Evolutionary conservation across 2,888 invertebrate species (phyloP).

Genomic region (Melipona bicolor): DNA sequence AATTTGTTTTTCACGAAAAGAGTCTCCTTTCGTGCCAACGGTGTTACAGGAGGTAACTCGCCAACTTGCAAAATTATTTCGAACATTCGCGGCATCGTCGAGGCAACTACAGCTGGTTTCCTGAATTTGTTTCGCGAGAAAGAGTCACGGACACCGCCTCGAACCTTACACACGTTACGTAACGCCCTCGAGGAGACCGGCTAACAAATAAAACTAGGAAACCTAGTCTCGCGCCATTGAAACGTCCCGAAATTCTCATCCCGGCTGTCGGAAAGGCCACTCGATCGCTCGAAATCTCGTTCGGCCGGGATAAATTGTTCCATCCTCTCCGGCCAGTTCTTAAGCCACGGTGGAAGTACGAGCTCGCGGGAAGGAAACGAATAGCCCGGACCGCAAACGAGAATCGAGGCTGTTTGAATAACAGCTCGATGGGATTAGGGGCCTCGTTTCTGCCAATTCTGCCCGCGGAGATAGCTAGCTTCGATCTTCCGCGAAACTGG

Average conservation of each 20-base stretch:
- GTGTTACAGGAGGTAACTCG: no score
- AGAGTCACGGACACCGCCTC: no score
- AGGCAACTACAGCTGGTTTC: no score
- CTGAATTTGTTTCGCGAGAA: no score
- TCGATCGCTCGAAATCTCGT: neutral
- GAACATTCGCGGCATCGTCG: no score
- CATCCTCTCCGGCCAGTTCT: neutral
- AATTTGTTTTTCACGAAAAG: no score
- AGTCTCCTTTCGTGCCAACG: no score
- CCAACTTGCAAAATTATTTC: no score
- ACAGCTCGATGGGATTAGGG: slow-evolving; percentile 55
- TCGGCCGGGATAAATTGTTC: slow-evolving; percentile 8
- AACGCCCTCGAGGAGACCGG: neutral
- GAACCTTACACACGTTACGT: neutral
- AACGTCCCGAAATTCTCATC: neutral
- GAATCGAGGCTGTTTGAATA: slow-evolving; percentile 43
- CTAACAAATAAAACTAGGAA: neutral
- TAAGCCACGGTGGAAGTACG: neutral
- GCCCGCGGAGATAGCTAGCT: slow-evolving; percentile 51
- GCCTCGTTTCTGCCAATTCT: slow-evolving; percentile 55
- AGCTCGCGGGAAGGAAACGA: slow-evolving; percentile 18
- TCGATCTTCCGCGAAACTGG: slow-evolving; percentile 48
- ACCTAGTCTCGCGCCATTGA: neutral
- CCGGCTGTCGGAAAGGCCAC: neutral
- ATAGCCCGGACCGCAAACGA: neutral